phyloP scores from a whole-genome alignment of 2,113 vertebrate genomes.

The Capra hircus region DNA sequence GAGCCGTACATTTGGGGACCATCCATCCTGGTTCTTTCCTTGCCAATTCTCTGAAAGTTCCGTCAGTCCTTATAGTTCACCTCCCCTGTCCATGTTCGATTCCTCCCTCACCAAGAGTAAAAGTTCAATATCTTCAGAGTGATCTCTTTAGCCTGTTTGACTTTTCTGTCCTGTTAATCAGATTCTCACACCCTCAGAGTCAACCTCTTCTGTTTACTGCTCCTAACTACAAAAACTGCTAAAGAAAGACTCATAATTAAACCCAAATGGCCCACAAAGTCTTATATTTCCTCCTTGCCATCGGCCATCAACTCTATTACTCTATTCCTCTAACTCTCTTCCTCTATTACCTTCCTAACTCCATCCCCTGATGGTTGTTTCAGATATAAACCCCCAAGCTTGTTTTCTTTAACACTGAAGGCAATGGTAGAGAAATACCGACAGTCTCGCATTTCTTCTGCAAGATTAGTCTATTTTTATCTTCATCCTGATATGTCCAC shows the following conservation, averaged over 20 bases:
- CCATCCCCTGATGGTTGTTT: slow-evolving; percentile 2
- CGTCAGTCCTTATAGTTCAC: background rate
- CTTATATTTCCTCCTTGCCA: background rate
- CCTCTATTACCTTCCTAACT: background rate
- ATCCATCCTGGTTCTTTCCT: background rate
- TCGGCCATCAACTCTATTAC: background rate
- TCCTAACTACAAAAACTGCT: background rate
- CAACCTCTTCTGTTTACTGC: background rate
- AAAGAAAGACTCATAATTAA: slow-evolving; percentile 52
- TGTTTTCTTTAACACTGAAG: background rate
- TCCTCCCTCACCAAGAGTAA: background rate
- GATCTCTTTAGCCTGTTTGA: background rate
- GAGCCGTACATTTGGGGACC: background rate
- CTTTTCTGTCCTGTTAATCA: background rate
- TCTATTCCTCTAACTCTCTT: background rate
- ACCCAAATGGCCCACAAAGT: background rate
- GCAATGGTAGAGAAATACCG: background rate
- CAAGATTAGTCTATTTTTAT: background rate
- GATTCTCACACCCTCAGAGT: background rate
- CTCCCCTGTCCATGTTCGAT: background rate
- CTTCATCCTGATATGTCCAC: background rate
- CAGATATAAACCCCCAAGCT: background rate
- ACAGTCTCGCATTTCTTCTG: background rate
- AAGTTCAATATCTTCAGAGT: background rate
- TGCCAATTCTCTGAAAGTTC: background rate